Conservation (phyloP, 1,140 invertebrate genomes). For the Dufourea novaeangliae region DNA sequence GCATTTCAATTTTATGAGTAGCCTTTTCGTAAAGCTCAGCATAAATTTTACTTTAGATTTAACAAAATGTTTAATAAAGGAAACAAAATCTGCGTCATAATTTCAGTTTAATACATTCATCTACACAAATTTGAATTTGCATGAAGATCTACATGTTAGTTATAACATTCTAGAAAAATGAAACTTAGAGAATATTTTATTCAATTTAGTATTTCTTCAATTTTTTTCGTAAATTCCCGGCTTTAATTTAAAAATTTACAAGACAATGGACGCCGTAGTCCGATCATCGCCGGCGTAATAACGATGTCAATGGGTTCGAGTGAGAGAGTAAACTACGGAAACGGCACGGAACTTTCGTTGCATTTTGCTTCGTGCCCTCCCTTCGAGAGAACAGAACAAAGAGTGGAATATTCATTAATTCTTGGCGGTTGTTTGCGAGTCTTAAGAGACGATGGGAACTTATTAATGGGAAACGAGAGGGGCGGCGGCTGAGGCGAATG, state of each 20-base stretch:
- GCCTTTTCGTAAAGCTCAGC: too few species aligned
- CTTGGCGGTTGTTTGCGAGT: background rate
- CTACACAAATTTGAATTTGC: too few species aligned
- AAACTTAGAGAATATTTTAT: background rate
- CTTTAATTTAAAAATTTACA: background rate
- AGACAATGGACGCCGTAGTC: background rate
- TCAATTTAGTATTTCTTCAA: too few species aligned
- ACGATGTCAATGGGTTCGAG: background rate
- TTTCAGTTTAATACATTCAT: too few species aligned
- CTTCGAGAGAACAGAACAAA: background rate
- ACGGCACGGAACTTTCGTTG: background rate
- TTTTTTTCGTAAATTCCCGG: too few species aligned
- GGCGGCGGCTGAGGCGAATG: background rate
- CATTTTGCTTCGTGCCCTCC: too few species aligned
- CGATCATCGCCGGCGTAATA: conserved; percentile 5
- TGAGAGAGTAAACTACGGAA: background rate
- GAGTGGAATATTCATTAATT: conserved; percentile 24
- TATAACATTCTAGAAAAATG: background rate
- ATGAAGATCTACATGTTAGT: too few species aligned
- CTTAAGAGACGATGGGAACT: background rate
- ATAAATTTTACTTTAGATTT: too few species aligned
- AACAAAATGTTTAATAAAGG: too few species aligned
- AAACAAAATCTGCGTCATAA: too few species aligned
- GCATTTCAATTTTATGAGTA: too few species aligned
- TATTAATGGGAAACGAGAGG: too few species aligned